phyloP scores from a whole-genome alignment of 2,113 vertebrate species.

The Gallinago jamesoni region DNA sequence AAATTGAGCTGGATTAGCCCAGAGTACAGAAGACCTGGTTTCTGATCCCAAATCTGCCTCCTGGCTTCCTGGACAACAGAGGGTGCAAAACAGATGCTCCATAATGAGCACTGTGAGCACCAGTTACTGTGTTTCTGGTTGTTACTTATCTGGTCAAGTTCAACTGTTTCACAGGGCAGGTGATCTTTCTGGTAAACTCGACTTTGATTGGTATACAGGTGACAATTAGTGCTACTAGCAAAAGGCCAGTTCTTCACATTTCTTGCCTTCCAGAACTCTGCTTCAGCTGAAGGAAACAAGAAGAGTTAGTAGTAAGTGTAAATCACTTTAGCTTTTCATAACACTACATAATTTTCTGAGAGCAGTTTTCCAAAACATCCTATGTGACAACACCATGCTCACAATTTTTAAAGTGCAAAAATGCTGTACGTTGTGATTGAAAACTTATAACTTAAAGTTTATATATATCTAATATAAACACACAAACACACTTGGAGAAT shows the following conservation, averaged over 20 bases:
- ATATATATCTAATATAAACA: not conserved
- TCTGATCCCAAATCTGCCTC: not conserved
- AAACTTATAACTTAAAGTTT: slow-evolving; percentile 55
- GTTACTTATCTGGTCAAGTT: not conserved
- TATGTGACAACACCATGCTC: not conserved
- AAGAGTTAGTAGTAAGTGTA: not conserved
- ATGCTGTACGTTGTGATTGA: slow-evolving; percentile 39
- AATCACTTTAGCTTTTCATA: not conserved
- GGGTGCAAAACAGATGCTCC: not conserved
- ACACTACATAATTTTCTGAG: not conserved
- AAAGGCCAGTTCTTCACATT: not conserved
- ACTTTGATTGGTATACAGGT: not conserved
- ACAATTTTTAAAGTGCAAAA: slow-evolving; percentile 25
- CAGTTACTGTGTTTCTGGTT: not conserved
- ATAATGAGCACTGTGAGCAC: not conserved
- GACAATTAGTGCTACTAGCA: not conserved
- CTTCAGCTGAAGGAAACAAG: not conserved
- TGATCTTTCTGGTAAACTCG: not conserved
- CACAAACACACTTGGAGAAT: slow-evolving; percentile 22
- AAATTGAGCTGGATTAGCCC: not conserved
- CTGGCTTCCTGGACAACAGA: not conserved
- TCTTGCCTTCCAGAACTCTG: not conserved
- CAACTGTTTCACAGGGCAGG: not conserved
- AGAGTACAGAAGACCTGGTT: not conserved
- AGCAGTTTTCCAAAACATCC: slow-evolving; percentile 11